phyloP scores from a whole-genome alignment of 2,113 vertebrate genomes.

The Leptodactylus fuscus region DNA sequence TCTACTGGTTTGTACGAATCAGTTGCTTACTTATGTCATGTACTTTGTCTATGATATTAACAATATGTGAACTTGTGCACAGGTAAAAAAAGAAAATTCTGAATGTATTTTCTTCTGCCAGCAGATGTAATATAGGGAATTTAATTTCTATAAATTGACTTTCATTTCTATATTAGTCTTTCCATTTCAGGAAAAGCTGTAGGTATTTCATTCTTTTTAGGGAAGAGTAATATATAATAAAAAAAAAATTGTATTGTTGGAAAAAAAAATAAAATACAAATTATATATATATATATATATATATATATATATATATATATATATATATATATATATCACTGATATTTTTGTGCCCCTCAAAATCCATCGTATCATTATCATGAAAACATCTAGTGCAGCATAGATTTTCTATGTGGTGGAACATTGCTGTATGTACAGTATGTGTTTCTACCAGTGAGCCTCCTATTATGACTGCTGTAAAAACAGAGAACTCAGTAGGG shows the following conservation, averaged over 20 bases:
- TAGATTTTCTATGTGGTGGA: background rate
- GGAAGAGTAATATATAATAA: conserved; percentile 22
- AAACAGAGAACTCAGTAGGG: conserved; percentile 14
- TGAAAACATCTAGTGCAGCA: background rate
- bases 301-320: too few relatives aligned
- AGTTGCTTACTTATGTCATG: too few relatives aligned
- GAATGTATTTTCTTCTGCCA: conserved; percentile 14
- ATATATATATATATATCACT: background rate
- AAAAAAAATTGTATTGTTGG: conserved; percentile 23
- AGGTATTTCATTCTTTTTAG: conserved; percentile 20
- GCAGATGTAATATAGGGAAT: conserved; percentile 22
- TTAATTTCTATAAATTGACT: conserved; percentile 40
- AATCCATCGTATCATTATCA: background rate
- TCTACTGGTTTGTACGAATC: too few relatives aligned
- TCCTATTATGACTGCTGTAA: background rate
- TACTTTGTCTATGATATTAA: too few relatives aligned
- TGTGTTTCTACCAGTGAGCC: background rate
- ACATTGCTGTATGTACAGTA: conserved; percentile 8
- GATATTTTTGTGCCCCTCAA: background rate
- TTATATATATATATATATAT: too few relatives aligned
- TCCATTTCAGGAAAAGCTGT: conserved; percentile 7
- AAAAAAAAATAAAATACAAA: background rate
- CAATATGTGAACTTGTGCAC: background rate
- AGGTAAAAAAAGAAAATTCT: background rate
- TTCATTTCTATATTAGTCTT: conserved; percentile 36